Conservation (phyloP, 2,797 vertebrate species). For the Mycteria americana region DNA sequence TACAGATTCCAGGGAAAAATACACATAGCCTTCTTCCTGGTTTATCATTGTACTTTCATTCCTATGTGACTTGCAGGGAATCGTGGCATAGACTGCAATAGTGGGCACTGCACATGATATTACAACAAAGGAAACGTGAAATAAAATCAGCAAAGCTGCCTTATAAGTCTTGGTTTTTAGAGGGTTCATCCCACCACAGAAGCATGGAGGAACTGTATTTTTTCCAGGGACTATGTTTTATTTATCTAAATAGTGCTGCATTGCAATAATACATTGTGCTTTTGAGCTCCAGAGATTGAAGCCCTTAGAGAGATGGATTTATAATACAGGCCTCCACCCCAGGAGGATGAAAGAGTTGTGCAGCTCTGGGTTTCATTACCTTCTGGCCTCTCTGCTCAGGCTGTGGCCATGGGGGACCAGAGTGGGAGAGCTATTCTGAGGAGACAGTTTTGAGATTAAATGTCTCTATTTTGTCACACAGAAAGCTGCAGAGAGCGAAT, state of each 20-base stretch:
- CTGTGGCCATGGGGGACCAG: neutral
- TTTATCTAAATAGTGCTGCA: neutral
- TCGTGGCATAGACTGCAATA: neutral
- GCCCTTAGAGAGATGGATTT: conserved; percentile 16
- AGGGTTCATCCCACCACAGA: neutral
- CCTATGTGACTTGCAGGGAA: neutral
- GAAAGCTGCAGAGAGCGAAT: neutral
- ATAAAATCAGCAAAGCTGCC: neutral
- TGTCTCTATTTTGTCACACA: neutral
- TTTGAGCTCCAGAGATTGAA: neutral
- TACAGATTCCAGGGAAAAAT: neutral
- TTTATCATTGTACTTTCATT: neutral
- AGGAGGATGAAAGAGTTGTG: neutral
- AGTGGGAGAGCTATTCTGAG: neutral
- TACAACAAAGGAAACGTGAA: neutral
- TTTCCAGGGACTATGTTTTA: neutral
- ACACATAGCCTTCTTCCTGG: neutral
- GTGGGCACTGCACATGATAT: neutral
- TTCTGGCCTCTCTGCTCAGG: neutral
- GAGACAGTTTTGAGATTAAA: neutral
- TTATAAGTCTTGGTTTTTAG: neutral
- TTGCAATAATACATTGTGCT: neutral
- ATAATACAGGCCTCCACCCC: neutral
- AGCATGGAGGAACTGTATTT: neutral
- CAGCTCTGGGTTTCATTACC: conserved; percentile 23